phyloP scores from a whole-genome alignment of 2,888 invertebrate genomes.

The Agriotes lineatus region DNA sequence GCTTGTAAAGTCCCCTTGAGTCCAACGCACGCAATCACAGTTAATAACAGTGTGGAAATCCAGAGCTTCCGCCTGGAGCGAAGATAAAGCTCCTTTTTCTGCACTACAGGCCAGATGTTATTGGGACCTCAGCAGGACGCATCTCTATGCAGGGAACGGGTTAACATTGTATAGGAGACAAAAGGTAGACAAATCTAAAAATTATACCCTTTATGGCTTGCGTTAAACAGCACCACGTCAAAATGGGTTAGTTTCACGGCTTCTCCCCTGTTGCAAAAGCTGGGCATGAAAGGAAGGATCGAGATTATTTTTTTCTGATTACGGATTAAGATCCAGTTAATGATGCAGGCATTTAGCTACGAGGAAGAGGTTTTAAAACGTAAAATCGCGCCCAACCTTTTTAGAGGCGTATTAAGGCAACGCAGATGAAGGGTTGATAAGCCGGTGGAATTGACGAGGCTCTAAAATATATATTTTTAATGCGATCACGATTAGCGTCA shows the following conservation, averaged over 20 bases:
- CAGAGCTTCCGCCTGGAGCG: constrained; percentile 35
- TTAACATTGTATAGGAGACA: constrained; percentile 43
- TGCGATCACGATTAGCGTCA: constrained; percentile 55
- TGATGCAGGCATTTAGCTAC: background rate
- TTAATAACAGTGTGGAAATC: constrained; percentile 41
- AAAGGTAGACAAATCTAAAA: constrained; percentile 41
- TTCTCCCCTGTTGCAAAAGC: constrained; percentile 4
- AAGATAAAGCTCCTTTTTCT: constrained; percentile 30
- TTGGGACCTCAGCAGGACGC: constrained; percentile 49
- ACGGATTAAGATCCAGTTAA: constrained; percentile 3
- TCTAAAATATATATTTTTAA: constrained; percentile 55
- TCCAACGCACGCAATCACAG: constrained; percentile 37
- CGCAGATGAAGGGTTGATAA: constrained; percentile 56
- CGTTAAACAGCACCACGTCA: constrained; percentile 34
- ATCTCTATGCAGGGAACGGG: constrained; percentile 47
- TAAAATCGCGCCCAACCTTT: constrained; percentile 9
- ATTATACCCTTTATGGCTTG: constrained; percentile 40
- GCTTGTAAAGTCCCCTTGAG: constrained; percentile 34
- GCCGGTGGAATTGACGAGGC: constrained; percentile 52
- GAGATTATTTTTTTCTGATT: background rate
- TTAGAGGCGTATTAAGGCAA: constrained; percentile 27
- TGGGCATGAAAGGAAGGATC: constrained; percentile 3
- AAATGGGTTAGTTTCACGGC: constrained; percentile 27
- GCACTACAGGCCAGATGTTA: constrained; percentile 50
- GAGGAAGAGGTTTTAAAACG: constrained; percentile 15